These are phyloP conservation scores for Rhadina sibilatrix DNA, from an alignment of 2,113 vertebrate genomes.

Conservation along the genomic window DNA sequence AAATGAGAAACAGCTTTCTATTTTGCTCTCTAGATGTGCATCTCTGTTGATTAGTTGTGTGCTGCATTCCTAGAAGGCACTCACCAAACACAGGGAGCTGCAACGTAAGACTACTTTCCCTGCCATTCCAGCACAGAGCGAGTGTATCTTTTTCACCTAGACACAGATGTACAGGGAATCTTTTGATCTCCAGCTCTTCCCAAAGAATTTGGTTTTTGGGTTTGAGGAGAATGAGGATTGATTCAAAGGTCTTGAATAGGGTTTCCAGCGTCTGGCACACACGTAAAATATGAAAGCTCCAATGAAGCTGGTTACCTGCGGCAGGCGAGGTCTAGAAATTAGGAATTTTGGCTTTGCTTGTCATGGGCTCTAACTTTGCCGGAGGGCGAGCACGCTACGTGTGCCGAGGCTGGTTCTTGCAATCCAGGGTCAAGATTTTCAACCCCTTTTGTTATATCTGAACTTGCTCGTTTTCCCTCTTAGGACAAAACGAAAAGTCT, in stretches of 20 bases:
- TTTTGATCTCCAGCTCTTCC: conserved; percentile 45
- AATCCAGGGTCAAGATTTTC: not conserved
- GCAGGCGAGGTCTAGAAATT: not conserved
- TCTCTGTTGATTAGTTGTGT: not conserved
- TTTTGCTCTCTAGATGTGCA: not conserved
- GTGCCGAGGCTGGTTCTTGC: not conserved
- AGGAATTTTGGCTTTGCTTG: conserved; percentile 11
- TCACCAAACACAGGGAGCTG: not conserved
- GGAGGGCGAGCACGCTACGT: conserved; percentile 3
- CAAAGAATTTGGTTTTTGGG: not conserved
- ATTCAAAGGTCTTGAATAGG: not conserved
- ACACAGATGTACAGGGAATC: conserved; percentile 7
- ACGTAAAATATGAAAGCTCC: not conserved
- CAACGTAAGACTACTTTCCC: not conserved
- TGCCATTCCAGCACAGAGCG: not conserved
- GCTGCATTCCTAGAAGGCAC: conserved; percentile 52
- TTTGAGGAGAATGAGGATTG: not conserved
- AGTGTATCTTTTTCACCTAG: conserved; percentile 29
- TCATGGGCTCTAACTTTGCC: conserved; percentile 36
- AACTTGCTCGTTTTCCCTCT: conserved; percentile 1
- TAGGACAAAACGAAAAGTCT: not conserved
- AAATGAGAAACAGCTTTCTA: conserved; percentile 56
- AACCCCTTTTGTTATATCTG: conserved; percentile 15
- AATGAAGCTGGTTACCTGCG: conserved; percentile 19
- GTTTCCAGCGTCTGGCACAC: not conserved